Percentiles rank a stretch among this genome's conserved stretches.
phyloP scores from a whole-genome alignment of 2,888 invertebrate species.

The Tetropium fuscum region DNA sequence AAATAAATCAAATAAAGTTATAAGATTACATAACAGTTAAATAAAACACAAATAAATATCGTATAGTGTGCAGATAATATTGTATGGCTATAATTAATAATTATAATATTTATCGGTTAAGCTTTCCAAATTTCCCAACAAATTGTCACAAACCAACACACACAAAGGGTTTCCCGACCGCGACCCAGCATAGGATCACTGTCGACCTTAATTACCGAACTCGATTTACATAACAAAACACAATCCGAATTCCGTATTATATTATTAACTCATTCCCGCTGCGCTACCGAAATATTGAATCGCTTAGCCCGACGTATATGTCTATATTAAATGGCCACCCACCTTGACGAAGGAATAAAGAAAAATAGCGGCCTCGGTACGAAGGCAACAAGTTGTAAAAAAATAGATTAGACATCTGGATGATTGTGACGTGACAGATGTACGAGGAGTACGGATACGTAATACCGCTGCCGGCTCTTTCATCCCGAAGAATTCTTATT shows the following conservation, averaged over 20 bases:
- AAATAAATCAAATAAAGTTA: too few relatives aligned
- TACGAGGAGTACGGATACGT: conserved; percentile 4
- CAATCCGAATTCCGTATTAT: conserved; percentile 1
- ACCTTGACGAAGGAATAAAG: conserved; percentile 44
- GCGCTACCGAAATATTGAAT: conserved; percentile 48
- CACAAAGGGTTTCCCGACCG: neutral
- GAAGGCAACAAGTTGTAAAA: conserved; percentile 23
- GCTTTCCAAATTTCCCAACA: too few relatives aligned
- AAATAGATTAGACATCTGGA: conserved; percentile 31
- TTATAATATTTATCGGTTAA: too few relatives aligned
- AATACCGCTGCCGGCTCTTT: neutral
- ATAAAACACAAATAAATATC: too few relatives aligned
- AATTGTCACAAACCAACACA: too few relatives aligned
- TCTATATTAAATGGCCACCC: conserved; percentile 51
- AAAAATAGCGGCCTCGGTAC: conserved; percentile 28
- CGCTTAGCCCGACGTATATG: conserved; percentile 44
- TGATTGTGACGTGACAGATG: conserved; percentile 25
- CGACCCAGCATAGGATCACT: neutral
- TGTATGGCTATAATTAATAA: too few relatives aligned
- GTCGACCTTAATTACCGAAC: neutral
- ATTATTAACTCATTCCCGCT: conserved; percentile 33
- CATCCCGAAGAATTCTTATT: conserved; percentile 12
- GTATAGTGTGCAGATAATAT: too few relatives aligned
- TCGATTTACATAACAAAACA: conserved; percentile 3
- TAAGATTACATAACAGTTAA: too few relatives aligned